These are phyloP conservation scores for Huso huso DNA, from an alignment of 2,797 vertebrate species.

Conservation along the genomic window DNA sequence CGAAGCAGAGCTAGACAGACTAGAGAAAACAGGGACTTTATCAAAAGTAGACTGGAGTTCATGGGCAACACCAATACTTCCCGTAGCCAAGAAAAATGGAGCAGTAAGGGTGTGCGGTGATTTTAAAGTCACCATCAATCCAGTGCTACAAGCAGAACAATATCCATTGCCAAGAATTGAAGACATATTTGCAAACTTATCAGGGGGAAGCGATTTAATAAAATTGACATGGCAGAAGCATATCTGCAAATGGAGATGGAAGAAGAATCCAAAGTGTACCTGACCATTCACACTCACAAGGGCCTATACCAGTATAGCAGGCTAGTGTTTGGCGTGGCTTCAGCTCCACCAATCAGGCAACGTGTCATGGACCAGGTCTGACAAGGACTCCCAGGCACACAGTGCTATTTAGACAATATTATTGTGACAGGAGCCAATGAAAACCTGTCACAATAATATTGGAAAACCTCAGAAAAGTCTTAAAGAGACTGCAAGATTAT, in stretches of 20 bases:
- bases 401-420: not conserved
- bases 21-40: no score
- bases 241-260: not conserved
- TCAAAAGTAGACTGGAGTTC: not conserved
- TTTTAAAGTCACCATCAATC: conserved; percentile 5
- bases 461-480: not conserved
- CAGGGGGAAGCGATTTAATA: not conserved
- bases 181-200: not conserved
- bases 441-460: not conserved
- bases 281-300: not conserved
- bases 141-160: not conserved
- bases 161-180: not conserved
- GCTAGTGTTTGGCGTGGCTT: not conserved
- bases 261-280: not conserved
- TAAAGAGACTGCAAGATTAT: not conserved
- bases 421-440: not conserved
- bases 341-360: not conserved
- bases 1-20: no score
- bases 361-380: not conserved
- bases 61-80: not conserved
- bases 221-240: not conserved
- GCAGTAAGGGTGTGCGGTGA: not conserved
- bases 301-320: not conserved
- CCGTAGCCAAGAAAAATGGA: conserved; percentile 6
- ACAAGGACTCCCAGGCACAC: not conserved